Evolutionary conservation across 2,888 invertebrate species (phyloP).

Genomic region (Aromia moschata): DNA sequence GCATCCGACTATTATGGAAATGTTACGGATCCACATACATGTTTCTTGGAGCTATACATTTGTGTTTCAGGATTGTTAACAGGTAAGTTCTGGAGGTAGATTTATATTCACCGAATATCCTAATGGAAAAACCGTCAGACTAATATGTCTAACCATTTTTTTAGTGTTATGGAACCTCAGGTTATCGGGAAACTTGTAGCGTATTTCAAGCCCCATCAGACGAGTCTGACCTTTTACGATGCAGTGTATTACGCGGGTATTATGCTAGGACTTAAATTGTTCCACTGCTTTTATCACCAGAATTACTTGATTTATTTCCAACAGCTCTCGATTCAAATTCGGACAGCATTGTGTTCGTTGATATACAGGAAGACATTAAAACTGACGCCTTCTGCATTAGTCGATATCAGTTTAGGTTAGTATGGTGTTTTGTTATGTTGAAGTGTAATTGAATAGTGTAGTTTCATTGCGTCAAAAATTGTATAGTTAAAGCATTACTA

Average conservation of each 20-base stretch:
- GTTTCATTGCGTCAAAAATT: too few species aligned
- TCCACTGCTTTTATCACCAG: conserved; percentile 74
- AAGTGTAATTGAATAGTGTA: too few species aligned
- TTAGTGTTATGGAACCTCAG: conserved; percentile 71
- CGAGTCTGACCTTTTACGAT: conserved; percentile 63
- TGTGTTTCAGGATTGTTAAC: conserved; percentile 39
- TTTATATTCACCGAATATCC: too few species aligned
- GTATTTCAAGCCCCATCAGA: conserved; percentile 69
- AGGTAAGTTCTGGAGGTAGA: conserved; percentile 37
- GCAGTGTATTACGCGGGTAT: conserved; percentile 76
- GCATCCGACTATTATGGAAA: conserved; percentile 40
- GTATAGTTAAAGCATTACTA: too few species aligned
- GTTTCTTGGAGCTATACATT: conserved; percentile 43
- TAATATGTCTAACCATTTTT: too few species aligned
- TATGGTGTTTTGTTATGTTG: too few species aligned
- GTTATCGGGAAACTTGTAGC: conserved; percentile 74
- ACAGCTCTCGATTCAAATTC: conserved; percentile 78
- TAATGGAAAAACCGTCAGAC: too few species aligned
- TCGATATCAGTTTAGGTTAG: conserved; percentile 67
- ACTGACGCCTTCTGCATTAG: conserved; percentile 67
- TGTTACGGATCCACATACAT: conserved; percentile 46
- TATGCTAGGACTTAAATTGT: conserved; percentile 70
- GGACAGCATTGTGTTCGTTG: conserved; percentile 71
- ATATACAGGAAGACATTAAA: conserved; percentile 64
- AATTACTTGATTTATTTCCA: conserved; percentile 84